These are phyloP conservation scores for Acrocyrtus sp. DNA, from an alignment of 2,888 invertebrate genomes.

Conservation along the genomic window DNA sequence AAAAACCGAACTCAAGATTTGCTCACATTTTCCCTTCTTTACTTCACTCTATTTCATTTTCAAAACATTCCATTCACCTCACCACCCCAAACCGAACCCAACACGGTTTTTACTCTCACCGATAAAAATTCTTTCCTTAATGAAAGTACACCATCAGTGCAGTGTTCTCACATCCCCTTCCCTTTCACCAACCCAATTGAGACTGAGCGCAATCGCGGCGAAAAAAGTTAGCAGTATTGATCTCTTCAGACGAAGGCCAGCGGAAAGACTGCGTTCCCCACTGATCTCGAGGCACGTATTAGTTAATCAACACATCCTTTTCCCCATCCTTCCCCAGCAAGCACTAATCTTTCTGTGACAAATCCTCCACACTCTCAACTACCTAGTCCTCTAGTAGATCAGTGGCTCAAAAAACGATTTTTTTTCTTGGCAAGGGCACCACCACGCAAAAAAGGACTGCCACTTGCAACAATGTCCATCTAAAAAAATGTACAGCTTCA, in stretches of 20 bases:
- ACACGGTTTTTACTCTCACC: no score
- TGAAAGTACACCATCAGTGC: no score
- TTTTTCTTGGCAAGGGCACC: conserved; percentile 43
- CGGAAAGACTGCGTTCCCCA: conserved; percentile 28
- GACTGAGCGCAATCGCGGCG: neutral
- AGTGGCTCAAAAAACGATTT: conserved; percentile 31
- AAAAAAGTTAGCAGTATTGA: neutral
- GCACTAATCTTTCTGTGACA: conserved; percentile 1
- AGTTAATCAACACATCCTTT: conserved; percentile 33
- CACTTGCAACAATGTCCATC: conserved; percentile 4
- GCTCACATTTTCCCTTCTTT: no score
- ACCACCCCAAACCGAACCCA: no score
- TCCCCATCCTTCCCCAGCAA: neutral
- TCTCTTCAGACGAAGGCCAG: conserved; percentile 37
- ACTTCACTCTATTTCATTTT: no score
- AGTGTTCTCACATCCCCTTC: neutral
- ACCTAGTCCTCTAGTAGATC: conserved; percentile 26
- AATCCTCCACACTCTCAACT: neutral
- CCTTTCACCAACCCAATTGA: neutral
- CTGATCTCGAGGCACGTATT: conserved; percentile 43
- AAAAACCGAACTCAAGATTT: no score
- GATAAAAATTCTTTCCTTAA: neutral
- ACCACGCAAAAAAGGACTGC: neutral
- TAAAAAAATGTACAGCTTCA: conserved; percentile 45
- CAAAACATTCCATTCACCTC: no score